Conservation (phyloP, 1,140 invertebrate genomes). For the Eciton burchellii region DNA sequence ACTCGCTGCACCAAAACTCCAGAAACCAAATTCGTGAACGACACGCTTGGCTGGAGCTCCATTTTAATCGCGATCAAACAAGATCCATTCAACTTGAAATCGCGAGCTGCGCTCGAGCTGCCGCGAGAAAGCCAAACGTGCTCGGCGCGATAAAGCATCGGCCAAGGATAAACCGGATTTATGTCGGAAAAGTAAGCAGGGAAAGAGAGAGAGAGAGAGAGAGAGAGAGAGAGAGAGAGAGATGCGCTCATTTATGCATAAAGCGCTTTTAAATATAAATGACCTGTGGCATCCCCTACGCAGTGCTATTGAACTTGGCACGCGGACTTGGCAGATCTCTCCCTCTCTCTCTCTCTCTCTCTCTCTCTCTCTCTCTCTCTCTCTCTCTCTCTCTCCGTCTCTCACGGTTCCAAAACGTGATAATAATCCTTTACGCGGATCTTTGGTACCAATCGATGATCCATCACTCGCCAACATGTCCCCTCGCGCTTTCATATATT, state of each 20-base stretch:
- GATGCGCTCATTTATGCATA: no score
- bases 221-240: no score
- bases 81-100: neutral
- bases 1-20: neutral
- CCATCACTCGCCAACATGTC: neutral
- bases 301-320: slow-evolving; percentile 21
- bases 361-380: slow-evolving; percentile 14
- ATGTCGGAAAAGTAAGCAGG: neutral
- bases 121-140: neutral
- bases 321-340: neutral
- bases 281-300: neutral
- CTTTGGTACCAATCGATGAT: slow-evolving; percentile 19
- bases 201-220: neutral
- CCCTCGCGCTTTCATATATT: neutral
- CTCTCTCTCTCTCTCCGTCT: slow-evolving; percentile 3
- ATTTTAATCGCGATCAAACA: no score
- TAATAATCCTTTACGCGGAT: slow-evolving; percentile 2
- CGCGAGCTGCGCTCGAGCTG: neutral
- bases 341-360: slow-evolving; percentile 23
- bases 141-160: neutral
- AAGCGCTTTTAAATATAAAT: neutral
- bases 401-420: slow-evolving; percentile 33
- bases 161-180: neutral
- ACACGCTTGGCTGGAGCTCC: no score
- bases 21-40: neutral